These are phyloP conservation scores for Megaceryle alcyon DNA, from an alignment of 2,797 vertebrate species.

Conservation along the genomic window DNA sequence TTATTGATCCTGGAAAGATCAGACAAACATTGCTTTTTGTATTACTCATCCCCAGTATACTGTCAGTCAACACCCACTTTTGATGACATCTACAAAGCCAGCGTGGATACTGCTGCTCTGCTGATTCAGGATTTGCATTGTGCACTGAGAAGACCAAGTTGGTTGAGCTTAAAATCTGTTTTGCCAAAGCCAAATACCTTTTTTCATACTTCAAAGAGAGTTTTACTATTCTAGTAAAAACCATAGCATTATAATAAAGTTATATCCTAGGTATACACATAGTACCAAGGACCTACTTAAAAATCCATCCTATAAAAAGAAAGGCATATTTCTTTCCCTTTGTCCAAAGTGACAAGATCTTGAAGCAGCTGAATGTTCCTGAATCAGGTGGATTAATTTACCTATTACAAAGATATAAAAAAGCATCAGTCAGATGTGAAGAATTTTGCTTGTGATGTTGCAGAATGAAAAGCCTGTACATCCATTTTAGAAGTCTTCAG, in stretches of 20 bases:
- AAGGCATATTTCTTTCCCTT: background rate
- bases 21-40: background rate
- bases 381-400: background rate
- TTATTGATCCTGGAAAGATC: background rate
- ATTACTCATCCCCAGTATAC: background rate
- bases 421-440: background rate
- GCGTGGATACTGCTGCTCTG: background rate
- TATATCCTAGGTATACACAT: background rate
- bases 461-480: background rate
- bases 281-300: background rate
- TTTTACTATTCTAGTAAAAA: background rate
- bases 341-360: background rate
- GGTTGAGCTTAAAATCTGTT: background rate
- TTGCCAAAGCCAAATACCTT: background rate
- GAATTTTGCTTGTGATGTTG: background rate
- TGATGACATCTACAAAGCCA: background rate
- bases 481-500: background rate
- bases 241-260: background rate
- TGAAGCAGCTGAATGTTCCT: background rate
- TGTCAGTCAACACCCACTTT: background rate
- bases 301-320: background rate
- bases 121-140: background rate
- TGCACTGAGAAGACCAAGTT: background rate
- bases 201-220: background rate
- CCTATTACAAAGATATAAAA: background rate